A percentile compares a stretch with the other conserved stretches of the same genome.
phyloP scores from a whole-genome alignment of 2,888 invertebrate genomes.

The Philereme transversata region DNA sequence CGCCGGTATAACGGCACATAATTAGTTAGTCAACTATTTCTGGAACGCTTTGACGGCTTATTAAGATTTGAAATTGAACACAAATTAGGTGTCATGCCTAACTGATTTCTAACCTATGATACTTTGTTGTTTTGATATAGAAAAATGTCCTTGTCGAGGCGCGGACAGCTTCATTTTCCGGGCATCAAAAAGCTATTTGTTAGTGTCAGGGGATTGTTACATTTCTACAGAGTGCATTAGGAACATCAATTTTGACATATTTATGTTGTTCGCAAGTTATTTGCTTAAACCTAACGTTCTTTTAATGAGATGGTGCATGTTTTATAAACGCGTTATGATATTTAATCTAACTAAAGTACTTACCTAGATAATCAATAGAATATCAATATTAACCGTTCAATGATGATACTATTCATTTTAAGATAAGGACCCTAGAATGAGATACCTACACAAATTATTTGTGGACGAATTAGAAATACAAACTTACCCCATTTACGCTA shows the following conservation, averaged over 20 bases:
- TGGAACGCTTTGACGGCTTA: conserved; percentile 81
- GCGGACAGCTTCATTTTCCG: conserved; percentile 77
- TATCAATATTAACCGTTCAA: too few species aligned
- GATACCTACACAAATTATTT: too few species aligned
- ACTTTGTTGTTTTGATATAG: conserved; percentile 51
- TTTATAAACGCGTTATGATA: too few species aligned
- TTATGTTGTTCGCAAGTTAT: background rate
- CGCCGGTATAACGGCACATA: conserved; percentile 65
- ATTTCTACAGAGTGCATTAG: conserved; percentile 22
- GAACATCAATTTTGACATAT: conserved; percentile 14
- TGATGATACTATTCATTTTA: too few species aligned
- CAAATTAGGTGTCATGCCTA: conserved; percentile 80
- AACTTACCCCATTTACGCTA: too few species aligned
- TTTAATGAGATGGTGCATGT: too few species aligned
- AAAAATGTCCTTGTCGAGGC: conserved; percentile 64
- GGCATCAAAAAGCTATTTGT: conserved; percentile 75
- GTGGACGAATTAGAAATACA: too few species aligned
- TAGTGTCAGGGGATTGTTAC: conserved; percentile 41
- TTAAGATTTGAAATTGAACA: conserved; percentile 82
- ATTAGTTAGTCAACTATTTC: conserved; percentile 78
- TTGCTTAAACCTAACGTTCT: too few species aligned
- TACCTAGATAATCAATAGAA: too few species aligned
- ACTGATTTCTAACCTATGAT: conserved; percentile 70
- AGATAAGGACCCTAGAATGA: too few species aligned
- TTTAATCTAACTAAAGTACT: too few species aligned